These are phyloP conservation scores for Epizoanthus rinbou DNA, from an alignment of 92 coral and sea anemone species.

Conservation along the genomic window DNA sequence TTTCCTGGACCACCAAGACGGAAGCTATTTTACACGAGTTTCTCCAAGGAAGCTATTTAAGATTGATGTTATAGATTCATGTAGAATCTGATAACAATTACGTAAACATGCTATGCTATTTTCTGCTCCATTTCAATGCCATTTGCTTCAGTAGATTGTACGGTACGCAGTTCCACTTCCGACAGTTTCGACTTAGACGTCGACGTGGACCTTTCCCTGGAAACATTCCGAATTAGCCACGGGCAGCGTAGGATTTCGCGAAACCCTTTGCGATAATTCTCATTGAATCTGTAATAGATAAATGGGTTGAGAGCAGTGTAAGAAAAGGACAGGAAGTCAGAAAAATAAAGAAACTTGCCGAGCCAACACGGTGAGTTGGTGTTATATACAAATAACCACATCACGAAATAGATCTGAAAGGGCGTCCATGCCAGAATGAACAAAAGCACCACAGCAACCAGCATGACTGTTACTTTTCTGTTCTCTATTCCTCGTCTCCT, in stretches of 20 bases:
- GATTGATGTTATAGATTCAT: no score
- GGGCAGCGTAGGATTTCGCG: not conserved
- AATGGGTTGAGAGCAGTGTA: slow-evolving; percentile 33
- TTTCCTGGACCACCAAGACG: no score
- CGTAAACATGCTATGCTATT: no score
- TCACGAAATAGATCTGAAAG: slow-evolving; percentile 27
- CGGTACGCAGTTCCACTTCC: no score
- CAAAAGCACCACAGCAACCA: slow-evolving; percentile 20
- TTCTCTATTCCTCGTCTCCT: slow-evolving; percentile 23
- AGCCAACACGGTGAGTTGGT: slow-evolving; percentile 22
- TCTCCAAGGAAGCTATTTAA: no score
- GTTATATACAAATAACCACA: slow-evolving; percentile 23
- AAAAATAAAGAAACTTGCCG: slow-evolving; percentile 20
- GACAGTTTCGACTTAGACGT: not conserved
- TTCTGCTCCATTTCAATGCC: not conserved
- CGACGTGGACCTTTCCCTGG: not conserved
- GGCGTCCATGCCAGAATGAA: slow-evolving; percentile 34
- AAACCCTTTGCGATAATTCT: slow-evolving; percentile 26
- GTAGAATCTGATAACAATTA: no score
- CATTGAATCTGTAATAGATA: slow-evolving; percentile 25
- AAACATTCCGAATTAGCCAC: not conserved
- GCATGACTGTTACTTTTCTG: slow-evolving; percentile 19
- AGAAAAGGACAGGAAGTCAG: slow-evolving; percentile 31
- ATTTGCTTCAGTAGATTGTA: no score
- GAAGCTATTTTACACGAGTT: no score